Evolutionary conservation across 2,113 vertebrate species (phyloP), one percentile per base, ranked within the genome.

Genomic region (Rousettus leschenaultii): DNA sequence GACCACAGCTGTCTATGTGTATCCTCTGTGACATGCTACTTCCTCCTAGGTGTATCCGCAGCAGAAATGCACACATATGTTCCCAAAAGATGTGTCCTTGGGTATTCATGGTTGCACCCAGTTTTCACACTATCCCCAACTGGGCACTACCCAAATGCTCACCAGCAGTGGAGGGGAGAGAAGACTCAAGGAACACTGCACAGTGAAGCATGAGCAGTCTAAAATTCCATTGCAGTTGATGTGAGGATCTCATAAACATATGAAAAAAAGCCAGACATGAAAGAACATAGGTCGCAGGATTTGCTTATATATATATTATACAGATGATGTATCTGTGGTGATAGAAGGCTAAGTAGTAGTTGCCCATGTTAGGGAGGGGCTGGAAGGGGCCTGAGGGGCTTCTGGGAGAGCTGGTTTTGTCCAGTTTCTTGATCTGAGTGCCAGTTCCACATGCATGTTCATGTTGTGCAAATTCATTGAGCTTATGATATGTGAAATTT

Each of bases 51-150:
- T 13, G 43, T 19, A 14, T n/a, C 18, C 0, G 1, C 30, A 8
- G 43, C 26, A 35, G 71, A 79, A 55, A 55, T 7, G 9, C 0
- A 5, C 40, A 51, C 12, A 8, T 35, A 1, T 10, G 38, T 1
- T 40, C 68, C n/a, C 0, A 0, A 48, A 24, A 57, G 71, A 45
- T 0, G 8, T 28, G 15, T 30, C 21, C 48, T 5, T 0, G 0
- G 2, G 48, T 8, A 5, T n/a, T 53, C 70, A 10, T 10, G 12
- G 57, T 14, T 30, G 90, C 59, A 0, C n/a, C 5, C 2, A 0
- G 15, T 57, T 1, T 16, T 38, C n/a, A 35, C 38, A 4, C 2
- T 2, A 8, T 16, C 12, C 28, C 35, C 45, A 10, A 3, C 10
- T 0, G 15, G 78, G 66, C 5, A 4, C 21, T 35, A 3, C 22